phyloP scores from a whole-genome alignment of 2,113 vertebrate species.

The Muscicapa adusta region DNA sequence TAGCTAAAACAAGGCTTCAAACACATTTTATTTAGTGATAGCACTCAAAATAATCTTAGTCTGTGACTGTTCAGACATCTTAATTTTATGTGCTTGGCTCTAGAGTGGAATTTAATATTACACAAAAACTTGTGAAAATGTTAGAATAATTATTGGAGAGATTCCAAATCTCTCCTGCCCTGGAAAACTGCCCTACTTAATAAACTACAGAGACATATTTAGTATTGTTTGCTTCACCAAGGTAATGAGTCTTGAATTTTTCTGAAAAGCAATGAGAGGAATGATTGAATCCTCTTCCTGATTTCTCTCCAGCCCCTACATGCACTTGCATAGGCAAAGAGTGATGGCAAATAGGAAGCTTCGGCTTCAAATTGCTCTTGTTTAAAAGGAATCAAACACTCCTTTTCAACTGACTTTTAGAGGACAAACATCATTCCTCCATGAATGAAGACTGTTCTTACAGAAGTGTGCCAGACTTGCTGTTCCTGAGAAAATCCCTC shows the following conservation, averaged over 20 bases:
- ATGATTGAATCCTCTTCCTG: not conserved
- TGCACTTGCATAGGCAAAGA: not conserved
- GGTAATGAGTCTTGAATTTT: not conserved
- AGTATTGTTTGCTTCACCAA: not conserved
- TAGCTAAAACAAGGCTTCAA: not conserved
- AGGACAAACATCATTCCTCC: not conserved
- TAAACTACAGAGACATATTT: not conserved
- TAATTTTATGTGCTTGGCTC: not conserved
- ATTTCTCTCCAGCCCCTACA: not conserved
- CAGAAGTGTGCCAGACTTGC: not conserved
- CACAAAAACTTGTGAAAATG: not conserved
- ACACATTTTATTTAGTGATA: not conserved
- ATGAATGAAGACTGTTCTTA: not conserved
- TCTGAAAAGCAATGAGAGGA: not conserved
- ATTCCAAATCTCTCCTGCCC: not conserved
- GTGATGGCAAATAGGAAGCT: not conserved
- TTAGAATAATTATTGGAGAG: not conserved
- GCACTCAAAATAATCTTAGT: not conserved
- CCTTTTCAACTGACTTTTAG: not conserved
- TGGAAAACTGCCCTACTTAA: not conserved
- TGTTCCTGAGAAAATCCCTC: not conserved
- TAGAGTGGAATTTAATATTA: not conserved
- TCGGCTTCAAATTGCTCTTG: not conserved
- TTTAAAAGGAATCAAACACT: not conserved
- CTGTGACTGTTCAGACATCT: not conserved